phyloP scores from a whole-genome alignment of 2,113 vertebrate genomes.

The Zapus hudsonius region DNA sequence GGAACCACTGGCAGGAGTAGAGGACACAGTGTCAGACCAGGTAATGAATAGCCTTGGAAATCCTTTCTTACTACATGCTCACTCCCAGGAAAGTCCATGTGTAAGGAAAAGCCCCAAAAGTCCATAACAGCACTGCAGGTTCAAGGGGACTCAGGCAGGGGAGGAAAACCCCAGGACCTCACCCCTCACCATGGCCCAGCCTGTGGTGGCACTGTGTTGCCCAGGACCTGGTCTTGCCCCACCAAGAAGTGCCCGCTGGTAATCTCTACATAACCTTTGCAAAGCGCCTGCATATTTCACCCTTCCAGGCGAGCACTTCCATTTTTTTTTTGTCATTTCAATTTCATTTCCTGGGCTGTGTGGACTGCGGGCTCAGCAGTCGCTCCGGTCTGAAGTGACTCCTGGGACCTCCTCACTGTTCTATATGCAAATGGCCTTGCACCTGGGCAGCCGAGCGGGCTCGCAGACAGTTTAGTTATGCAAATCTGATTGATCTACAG shows the following conservation, averaged over 20 bases:
- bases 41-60: background rate
- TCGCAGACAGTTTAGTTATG: conserved; percentile 99
- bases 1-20: fast-evolving
- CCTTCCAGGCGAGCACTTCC: conserved; percentile 87
- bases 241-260: conserved; percentile 74
- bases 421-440: conserved; percentile 99
- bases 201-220: fast-evolving
- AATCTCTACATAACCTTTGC: conserved; percentile 89
- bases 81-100: fast-evolving
- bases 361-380: conserved; percentile 98
- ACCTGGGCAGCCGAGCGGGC: conserved; percentile 99
- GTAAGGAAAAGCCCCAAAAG: background rate
- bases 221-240: conserved; percentile 57
- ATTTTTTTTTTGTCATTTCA: conserved; percentile 96
- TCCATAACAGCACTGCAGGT: background rate
- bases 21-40: background rate
- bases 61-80: background rate
- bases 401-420: conserved; percentile 99
- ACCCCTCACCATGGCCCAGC: fast-evolving
- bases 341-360: conserved; percentile 96
- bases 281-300: conserved; percentile 87
- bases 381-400: conserved; percentile 99
- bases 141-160: conserved; percentile 39
- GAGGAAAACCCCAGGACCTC: background rate
- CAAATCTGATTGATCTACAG: conserved; percentile 99